Base-by-base conservation (phyloP, 1,140 invertebrate species). In the Calliphora vicina region DNA sequence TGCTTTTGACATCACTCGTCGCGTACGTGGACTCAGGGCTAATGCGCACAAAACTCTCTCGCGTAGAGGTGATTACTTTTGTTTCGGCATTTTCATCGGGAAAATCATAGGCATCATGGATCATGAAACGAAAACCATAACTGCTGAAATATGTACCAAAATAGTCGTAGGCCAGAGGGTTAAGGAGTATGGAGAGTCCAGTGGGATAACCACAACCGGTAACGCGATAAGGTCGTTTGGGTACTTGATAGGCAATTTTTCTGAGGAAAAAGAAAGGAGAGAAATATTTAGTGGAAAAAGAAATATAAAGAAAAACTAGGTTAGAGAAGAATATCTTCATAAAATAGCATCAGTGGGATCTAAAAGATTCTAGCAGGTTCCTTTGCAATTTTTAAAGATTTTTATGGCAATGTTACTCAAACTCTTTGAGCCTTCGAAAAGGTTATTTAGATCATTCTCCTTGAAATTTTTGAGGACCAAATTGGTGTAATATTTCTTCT, bases 131-230 rank as follows among this genome's bases (percentile, higher is more conserved):
- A 82, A 90, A 90, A 0, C 90, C 90, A 50, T 85, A 90, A 35
- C 89, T 89, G 72, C 89, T 90, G 2, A 90, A 87, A 78, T 87
- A 89, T 8, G 89, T 88, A 27, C 86, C 87, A 82, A 91, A 93
- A 84, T 93, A 93, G 82, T 93, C 92, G 0, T 90, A 85, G 0
- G 86, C 84, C 74, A 92, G 86, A 2, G 91, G 91, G 84, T 93
- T 91, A 0, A 94, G 73, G 1, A 94, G 83, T 0, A 93, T 87
- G 0, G 92, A 92, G 0, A 95, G 89, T 1, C 93, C 94, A 0
- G 93, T 94, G 84, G 93, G 91, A 88, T 93, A 93, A 0, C 94
- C 94, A 83, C 94, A 94, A 0, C 93, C 93, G 0, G 93, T 92
- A 0, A 93, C 92, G 0, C 92, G 91, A 67, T 92, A 91, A 0